Percentiles rank a stretch among this genome's conserved stretches.
phyloP scores from a whole-genome alignment of 2,888 invertebrate genomes.

The Gymnosoma rotundatum region DNA sequence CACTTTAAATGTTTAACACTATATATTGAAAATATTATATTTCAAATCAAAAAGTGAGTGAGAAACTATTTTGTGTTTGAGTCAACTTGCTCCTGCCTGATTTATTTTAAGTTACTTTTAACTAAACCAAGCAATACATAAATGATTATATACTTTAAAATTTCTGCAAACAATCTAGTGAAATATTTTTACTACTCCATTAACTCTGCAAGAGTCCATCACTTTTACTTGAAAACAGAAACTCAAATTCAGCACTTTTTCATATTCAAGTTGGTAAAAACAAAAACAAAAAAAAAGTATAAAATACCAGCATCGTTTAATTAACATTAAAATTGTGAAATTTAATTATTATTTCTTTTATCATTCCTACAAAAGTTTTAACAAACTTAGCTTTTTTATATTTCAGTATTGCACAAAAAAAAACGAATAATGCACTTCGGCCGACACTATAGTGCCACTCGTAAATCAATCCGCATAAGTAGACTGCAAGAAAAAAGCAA shows the following conservation, averaged over 20 bases:
- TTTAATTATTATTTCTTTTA: conserved; percentile 55
- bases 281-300: background rate
- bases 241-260: background rate
- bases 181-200: conserved; percentile 41
- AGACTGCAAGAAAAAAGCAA: background rate
- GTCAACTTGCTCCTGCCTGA: too few relatives aligned
- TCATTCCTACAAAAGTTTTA: background rate
- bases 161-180: background rate
- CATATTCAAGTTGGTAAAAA: conserved; percentile 18
- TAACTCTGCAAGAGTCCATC: conserved; percentile 47
- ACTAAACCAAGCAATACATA: too few relatives aligned
- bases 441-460: conserved; percentile 16
- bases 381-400: background rate
- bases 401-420: conserved; percentile 5
- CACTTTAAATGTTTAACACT: too few relatives aligned
- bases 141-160: background rate
- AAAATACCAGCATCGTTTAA: conserved; percentile 58
- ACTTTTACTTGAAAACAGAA: conserved; percentile 6
- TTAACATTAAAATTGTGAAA: conserved; percentile 61
- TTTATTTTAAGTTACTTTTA: too few relatives aligned
- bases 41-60: too few relatives aligned
- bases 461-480: conserved; percentile 43
- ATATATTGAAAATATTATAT: too few relatives aligned
- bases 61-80: too few relatives aligned
- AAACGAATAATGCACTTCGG: conserved; percentile 7